Evolutionary conservation across 2,888 invertebrate genomes (phyloP).

Genomic region (Labia minor): DNA sequence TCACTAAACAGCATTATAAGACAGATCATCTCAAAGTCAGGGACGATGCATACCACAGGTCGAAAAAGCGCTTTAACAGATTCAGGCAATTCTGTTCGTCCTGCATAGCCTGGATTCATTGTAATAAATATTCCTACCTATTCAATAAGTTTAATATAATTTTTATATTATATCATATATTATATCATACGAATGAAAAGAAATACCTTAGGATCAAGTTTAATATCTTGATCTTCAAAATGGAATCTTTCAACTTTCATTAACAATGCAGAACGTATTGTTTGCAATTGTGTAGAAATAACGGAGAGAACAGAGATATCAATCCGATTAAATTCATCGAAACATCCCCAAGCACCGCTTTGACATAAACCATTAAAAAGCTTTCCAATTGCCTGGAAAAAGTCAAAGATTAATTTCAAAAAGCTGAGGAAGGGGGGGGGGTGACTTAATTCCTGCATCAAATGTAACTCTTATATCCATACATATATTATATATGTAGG

Average conservation of each 20-base stretch:
- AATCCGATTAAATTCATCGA: conserved; percentile 89
- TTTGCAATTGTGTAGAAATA: conserved; percentile 83
- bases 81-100: conserved; percentile 82
- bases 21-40: conserved; percentile 85
- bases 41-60: conserved; percentile 84
- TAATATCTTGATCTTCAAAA: conserved; percentile 78
- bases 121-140: conserved; percentile 74
- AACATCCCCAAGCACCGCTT: conserved; percentile 92
- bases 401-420: too few species aligned
- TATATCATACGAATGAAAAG: too few species aligned
- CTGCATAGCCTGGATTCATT: conserved; percentile 91
- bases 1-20: conserved; percentile 85
- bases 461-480: too few species aligned
- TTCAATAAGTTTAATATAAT: not conserved
- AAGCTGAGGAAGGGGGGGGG: too few species aligned
- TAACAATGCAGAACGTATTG: conserved; percentile 72
- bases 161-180: not conserved
- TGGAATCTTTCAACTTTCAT: conserved; percentile 62
- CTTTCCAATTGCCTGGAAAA: conserved; percentile 57
- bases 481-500: too few species aligned
- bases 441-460: too few species aligned
- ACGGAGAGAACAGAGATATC: conserved; percentile 86
- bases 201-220: conserved; percentile 64
- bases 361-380: conserved; percentile 68
- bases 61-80: conserved; percentile 84